Base-by-base conservation (phyloP, 1,140 invertebrate species). In the Copidosoma floridanum region DNA sequence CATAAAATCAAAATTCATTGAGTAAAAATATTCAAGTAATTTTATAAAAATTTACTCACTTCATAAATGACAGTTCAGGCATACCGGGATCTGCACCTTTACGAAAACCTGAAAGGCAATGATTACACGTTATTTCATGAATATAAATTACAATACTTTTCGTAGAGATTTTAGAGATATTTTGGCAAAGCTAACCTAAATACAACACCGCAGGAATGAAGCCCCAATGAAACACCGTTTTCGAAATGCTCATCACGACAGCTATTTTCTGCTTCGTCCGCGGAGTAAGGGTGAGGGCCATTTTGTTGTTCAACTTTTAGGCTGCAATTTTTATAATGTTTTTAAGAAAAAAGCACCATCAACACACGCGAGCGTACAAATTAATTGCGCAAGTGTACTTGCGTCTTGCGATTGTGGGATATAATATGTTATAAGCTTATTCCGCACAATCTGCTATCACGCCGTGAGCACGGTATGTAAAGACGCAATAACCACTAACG, bases 171-270 rank as follows among this genome's bases (percentile, higher is more conserved):
- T n/a, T n/a, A n/a, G 23, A 43, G 12, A 21, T 43, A 29, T 32
- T n/a, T 1, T 18, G 10, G 23, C 24, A 57, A 53, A 53, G 61
- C 77, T 82, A 82, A 89, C 87, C 87, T 79, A 89, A 79, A 78
- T 86, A 88, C 3, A 89, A 65, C 26, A 88, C 82, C 11, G 85
- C 80, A 2, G 87, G 87, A 59, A 89, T 85, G 48, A 88, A 89
- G 27, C 85, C 86, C 83, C 86, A 88, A 66, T 88, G 87, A 59
- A 88, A 88, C 48, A 84, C 74, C 3, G 81, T 82, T 74, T 87
- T 88, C 4, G 80, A 77, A 2, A 83, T 63, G 14, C 82, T 81
- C 35, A 88, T 75, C 10, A 89, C 82, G 7, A 83, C 70, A 12
- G 81, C 78, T 32, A 88, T 70, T 69, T 86, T 83, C 65, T 86